Conservation (phyloP, 2,797 vertebrate species). For the Mus caroli region DNA sequence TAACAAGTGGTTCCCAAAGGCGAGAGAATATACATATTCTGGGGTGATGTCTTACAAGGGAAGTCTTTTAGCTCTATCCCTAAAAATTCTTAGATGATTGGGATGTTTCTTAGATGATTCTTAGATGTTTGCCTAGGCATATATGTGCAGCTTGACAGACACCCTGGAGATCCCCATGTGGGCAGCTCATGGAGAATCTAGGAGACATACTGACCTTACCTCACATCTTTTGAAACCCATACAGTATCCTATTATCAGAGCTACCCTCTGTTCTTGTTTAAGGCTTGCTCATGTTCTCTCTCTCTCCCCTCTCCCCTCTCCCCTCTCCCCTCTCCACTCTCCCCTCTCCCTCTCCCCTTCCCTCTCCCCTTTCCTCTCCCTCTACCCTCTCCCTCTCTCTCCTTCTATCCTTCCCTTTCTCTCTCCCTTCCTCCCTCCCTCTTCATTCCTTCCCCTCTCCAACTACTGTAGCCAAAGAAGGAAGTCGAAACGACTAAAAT, state of each 20-base stretch:
- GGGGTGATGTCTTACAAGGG: background rate
- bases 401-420: too few relatives aligned
- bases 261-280: background rate
- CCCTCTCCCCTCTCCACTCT: background rate
- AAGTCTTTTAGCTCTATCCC: background rate
- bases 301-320: background rate
- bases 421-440: too few relatives aligned
- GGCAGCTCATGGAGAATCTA: background rate
- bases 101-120: too few relatives aligned
- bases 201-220: background rate
- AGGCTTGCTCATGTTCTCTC: background rate
- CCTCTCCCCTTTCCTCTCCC: too few relatives aligned
- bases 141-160: background rate
- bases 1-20: background rate
- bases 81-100: background rate
- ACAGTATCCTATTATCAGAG: background rate
- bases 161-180: background rate
- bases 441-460: too few relatives aligned
- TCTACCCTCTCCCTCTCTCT: background rate
- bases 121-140: background rate
- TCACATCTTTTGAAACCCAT: background rate
- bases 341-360: background rate
- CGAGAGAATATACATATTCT: background rate
- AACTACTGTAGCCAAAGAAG: background rate
- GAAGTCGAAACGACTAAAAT: conserved; percentile 26